These are phyloP conservation scores for Laodelphax striatellus DNA, from an alignment of 1,140 invertebrate species.

Conservation along the genomic window DNA sequence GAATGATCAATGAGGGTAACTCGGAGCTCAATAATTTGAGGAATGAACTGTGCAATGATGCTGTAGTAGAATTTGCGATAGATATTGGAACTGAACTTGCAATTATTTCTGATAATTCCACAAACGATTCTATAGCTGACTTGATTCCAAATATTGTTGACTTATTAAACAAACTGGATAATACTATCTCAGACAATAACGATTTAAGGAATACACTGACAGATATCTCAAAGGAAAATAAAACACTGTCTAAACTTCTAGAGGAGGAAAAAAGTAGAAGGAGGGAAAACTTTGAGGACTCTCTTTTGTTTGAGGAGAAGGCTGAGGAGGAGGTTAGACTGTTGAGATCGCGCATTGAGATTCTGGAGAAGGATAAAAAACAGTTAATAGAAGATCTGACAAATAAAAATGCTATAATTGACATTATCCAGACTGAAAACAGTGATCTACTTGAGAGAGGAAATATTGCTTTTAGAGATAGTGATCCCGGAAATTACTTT, in stretches of 20 bases:
- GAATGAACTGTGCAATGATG: background rate
- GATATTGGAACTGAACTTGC: background rate
- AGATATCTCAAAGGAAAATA: background rate
- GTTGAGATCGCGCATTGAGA: background rate
- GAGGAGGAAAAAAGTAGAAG: background rate
- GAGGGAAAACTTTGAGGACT: constrained; percentile 1
- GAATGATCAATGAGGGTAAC: background rate
- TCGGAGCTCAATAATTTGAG: background rate
- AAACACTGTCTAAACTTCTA: background rate
- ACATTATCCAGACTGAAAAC: background rate
- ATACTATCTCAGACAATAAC: background rate
- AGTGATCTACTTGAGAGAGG: background rate
- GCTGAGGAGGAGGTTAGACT: background rate
- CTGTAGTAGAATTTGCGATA: background rate
- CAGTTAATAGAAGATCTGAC: background rate
- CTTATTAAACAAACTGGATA: background rate
- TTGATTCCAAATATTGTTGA: background rate
- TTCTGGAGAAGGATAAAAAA: background rate
- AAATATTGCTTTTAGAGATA: too few relatives aligned
- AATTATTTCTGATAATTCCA: background rate
- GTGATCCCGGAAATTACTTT: too few relatives aligned
- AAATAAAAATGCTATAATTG: background rate
- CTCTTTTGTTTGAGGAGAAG: background rate
- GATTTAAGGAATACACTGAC: background rate
- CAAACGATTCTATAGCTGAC: background rate